These are phyloP conservation scores for Aphidius colemani DNA, from an alignment of 2,888 invertebrate genomes.

Conservation along the genomic window DNA sequence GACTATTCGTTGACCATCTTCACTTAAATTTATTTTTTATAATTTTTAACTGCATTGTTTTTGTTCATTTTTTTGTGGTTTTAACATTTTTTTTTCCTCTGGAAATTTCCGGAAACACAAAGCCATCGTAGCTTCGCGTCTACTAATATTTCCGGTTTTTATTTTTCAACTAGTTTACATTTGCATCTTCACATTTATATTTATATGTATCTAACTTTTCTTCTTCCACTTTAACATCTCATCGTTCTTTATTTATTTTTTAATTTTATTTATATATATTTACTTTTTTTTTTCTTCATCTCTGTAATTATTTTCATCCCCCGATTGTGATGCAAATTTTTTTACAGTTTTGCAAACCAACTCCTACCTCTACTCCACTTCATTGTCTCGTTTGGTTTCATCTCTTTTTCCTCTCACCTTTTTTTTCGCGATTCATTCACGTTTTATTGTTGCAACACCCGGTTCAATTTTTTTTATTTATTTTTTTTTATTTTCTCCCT, in stretches of 20 bases:
- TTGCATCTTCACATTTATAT: not conserved
- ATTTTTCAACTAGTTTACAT: not conserved
- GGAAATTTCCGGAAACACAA: too few species aligned
- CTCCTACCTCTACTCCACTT: constrained; percentile 28
- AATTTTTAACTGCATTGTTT: too few species aligned
- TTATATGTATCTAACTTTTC: constrained; percentile 23
- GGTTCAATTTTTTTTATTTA: constrained; percentile 15
- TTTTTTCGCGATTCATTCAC: constrained; percentile 22
- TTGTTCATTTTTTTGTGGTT: not conserved
- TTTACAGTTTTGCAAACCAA: constrained; percentile 49
- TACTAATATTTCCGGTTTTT: not conserved
- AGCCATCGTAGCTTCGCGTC: too few species aligned
- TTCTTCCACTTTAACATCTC: constrained; percentile 23
- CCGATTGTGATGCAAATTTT: constrained; percentile 60
- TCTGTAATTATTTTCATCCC: constrained; percentile 58
- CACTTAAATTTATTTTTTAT: too few species aligned
- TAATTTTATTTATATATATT: constrained; percentile 2
- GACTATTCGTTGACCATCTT: too few species aligned
- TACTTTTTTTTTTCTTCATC: constrained; percentile 27
- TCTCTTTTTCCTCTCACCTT: constrained; percentile 22
- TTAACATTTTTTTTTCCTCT: too few species aligned
- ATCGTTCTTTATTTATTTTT: constrained; percentile 24
- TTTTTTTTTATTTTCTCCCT: constrained; percentile 2
- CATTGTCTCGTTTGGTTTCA: constrained; percentile 20
- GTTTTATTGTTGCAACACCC: constrained; percentile 26